Evolutionary conservation across 35 echinoderm and acorn worm genomes (phyloP), one percentile per base, ranked within the genome.

Genomic region (Ptychodera flava): DNA sequence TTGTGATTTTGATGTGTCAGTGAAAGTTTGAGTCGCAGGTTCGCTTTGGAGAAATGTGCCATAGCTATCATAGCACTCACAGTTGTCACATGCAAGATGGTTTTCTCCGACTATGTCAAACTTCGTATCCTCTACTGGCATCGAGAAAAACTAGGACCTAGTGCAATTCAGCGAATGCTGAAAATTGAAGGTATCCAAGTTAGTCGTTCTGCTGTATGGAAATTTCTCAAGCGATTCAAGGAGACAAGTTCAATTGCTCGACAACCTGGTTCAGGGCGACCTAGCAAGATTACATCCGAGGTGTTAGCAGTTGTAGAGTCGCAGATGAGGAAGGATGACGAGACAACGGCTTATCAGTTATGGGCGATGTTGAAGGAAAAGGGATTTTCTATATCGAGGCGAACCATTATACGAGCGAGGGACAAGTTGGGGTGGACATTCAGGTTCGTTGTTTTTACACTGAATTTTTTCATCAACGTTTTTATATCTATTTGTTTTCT

Each of bases 381-480:
- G 37, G 31, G n/a, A n/a, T n/a, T n/a, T n/a, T n/a, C n/a, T n/a
- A n/a, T n/a, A n/a, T n/a, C n/a, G n/a, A n/a, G n/a, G 31, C 78
- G 38, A 78, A 78, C 85, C 28, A 76, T 86, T 78, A 37, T 37
- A 28, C 35, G 85, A n/a, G 16, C 10, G 6, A 37, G 85, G 30
- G 16, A 75, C 15, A 86, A 86, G 85, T 64, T 86, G 31, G 85
- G 85, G 28, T 86, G 85, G 85, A 32, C 33, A 33, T 16, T 27
- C 15, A 86, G 35, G 2, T 85, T 6, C 34, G 81, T 15, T 88
- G 91, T 86, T 38, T 85, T 22, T 80, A 80, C 15, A 80, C 76
- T 34, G 86, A n/a, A n/a, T n/a, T n/a, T n/a, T n/a, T n/a, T n/a
- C n/a, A n/a, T n/a, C n/a, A n/a, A n/a, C n/a, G n/a, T n/a, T n/a